A percentile compares a stretch with the other conserved stretches of the same genome.
Conservation (phyloP, 2,888 invertebrate species). For the Chymomyza amoena region DNA sequence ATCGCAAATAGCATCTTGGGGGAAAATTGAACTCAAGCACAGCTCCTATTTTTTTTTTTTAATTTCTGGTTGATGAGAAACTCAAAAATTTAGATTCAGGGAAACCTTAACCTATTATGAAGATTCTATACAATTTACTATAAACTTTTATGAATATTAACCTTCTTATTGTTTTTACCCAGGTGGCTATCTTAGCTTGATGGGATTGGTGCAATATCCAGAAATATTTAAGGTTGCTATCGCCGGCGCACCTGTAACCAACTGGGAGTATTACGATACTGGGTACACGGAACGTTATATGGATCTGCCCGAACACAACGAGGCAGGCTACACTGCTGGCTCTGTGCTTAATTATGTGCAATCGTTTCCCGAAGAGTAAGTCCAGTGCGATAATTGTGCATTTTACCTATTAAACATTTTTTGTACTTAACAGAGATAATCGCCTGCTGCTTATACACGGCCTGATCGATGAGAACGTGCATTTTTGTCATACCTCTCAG, state of each 20-base stretch:
- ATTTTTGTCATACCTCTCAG: conserved; percentile 96
- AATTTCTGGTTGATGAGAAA: too few relatives aligned
- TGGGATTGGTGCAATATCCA: conserved; percentile 95
- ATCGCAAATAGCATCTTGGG: too few relatives aligned
- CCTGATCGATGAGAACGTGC: conserved; percentile 98
- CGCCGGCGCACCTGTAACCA: conserved; percentile 98
- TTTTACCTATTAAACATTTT: neutral
- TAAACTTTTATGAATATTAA: neutral
- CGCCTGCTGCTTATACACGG: conserved; percentile 97
- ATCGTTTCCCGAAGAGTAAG: conserved; percentile 94
- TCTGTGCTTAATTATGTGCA: conserved; percentile 91
- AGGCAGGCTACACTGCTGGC: conserved; percentile 88
- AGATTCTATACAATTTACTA: neutral
- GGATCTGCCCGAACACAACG: conserved; percentile 89
- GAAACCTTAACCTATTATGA: too few relatives aligned
- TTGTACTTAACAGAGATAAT: conserved; percentile 84
- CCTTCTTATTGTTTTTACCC: conserved; percentile 17
- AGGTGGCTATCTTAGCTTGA: conserved; percentile 96
- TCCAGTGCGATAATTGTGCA: conserved; percentile 41
- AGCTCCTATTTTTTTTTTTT: too few relatives aligned
- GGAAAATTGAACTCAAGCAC: too few relatives aligned
- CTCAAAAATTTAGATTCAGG: too few relatives aligned
- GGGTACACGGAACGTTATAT: conserved; percentile 99
- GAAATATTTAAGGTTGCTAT: conserved; percentile 96
- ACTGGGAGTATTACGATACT: conserved; percentile 98